Percentiles rank a stretch among this genome's conserved stretches.
These are phyloP conservation scores for Augochlorella aurata DNA, from an alignment of 2,888 invertebrate species.

Conservation along the genomic window DNA sequence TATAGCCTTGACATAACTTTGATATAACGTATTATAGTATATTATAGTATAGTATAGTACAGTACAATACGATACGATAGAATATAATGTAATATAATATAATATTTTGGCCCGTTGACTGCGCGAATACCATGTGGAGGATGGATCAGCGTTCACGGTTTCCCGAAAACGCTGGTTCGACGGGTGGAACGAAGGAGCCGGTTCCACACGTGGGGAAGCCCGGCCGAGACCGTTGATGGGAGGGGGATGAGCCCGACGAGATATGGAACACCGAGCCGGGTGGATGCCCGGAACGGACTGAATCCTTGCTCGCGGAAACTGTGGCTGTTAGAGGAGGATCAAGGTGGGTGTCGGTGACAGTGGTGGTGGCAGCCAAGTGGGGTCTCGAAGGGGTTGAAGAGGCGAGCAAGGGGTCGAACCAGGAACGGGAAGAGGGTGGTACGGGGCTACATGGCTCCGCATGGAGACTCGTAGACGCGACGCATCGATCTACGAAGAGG, in stretches of 20 bases:
- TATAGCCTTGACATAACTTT: too few species aligned
- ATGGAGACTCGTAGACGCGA: constrained; percentile 73
- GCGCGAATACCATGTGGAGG: not conserved
- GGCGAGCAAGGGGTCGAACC: constrained; percentile 20
- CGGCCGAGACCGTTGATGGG: too few species aligned
- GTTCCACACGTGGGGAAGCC: not conserved
- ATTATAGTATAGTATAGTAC: too few species aligned
- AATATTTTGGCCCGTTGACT: not conserved
- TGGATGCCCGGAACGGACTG: constrained; percentile 69
- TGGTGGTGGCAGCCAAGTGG: not conserved
- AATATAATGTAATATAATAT: too few species aligned
- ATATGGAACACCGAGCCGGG: constrained; percentile 48
- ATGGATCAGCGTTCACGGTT: not conserved
- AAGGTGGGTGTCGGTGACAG: constrained; percentile 14
- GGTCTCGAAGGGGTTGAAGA: constrained; percentile 35
- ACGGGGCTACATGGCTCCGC: constrained; percentile 73
- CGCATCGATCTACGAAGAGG: constrained; percentile 76
- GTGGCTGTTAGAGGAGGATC: constrained; percentile 54
- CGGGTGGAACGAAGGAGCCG: not conserved
- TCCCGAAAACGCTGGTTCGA: not conserved
- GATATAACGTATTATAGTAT: too few species aligned
- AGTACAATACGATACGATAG: too few species aligned
- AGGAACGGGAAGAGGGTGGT: constrained; percentile 75
- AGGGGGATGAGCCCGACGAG: not conserved
- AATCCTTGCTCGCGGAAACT: constrained; percentile 49